phyloP scores from a whole-genome alignment of 2,797 vertebrate genomes.

The Chrysolophus pictus region DNA sequence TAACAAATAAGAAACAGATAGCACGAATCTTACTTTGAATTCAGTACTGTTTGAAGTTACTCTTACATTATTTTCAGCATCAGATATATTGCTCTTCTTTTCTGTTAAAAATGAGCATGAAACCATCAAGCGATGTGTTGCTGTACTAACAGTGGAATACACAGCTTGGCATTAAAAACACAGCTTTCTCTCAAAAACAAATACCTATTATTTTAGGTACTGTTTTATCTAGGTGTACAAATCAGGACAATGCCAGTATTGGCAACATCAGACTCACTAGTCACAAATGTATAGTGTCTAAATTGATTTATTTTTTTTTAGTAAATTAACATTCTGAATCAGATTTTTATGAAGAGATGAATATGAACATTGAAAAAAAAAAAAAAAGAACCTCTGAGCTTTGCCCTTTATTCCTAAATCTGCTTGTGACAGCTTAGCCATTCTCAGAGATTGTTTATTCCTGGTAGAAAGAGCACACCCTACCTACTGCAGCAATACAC shows the following conservation, averaged over 20 bases:
- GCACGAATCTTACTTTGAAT: not conserved
- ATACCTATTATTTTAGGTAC: not conserved
- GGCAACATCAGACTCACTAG: not conserved
- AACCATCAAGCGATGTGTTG: not conserved
- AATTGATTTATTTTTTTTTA: not conserved
- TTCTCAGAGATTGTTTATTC: conserved; percentile 22
- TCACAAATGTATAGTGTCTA: not conserved
- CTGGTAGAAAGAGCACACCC: conserved; percentile 26
- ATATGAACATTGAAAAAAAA: conserved; percentile 16
- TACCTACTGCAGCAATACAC: not conserved
- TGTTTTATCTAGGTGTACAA: not conserved
- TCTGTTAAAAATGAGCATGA: not conserved
- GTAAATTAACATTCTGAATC: conserved; percentile 11
- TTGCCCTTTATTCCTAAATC: conserved; percentile 18
- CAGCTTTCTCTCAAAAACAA: not conserved
- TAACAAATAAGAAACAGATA: not conserved
- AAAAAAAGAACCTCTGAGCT: not conserved
- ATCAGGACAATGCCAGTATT: not conserved
- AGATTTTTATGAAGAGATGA: conserved; percentile 29
- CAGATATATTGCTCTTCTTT: not conserved
- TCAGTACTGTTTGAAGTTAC: not conserved
- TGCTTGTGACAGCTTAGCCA: conserved; percentile 26
- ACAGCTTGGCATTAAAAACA: not conserved
- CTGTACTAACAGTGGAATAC: not conserved
- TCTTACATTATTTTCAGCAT: not conserved